phyloP scores from a whole-genome alignment of 2,888 invertebrate species.

The Hylaea fasciaria region DNA sequence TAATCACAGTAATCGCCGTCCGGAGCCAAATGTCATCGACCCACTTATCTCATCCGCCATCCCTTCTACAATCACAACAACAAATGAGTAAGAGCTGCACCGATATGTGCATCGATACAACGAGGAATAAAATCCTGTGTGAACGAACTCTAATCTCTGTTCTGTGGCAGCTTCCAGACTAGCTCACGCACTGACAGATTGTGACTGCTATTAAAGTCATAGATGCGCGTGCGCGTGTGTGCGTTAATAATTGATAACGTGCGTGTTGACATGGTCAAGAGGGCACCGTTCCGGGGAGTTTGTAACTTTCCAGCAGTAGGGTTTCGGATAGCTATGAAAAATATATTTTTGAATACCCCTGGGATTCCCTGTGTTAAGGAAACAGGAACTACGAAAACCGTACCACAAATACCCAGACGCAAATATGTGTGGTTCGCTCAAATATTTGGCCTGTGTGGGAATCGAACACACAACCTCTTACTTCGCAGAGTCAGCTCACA shows the following conservation, averaged over 20 bases:
- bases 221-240: constrained; percentile 29
- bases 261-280: constrained; percentile 41
- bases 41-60: constrained; percentile 85
- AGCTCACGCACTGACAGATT: constrained; percentile 67
- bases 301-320: constrained; percentile 12
- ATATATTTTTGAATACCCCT: neutral
- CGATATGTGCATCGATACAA: constrained; percentile 81
- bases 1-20: constrained; percentile 81
- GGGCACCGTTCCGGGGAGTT: constrained; percentile 31
- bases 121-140: constrained; percentile 84
- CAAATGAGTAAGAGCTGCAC: constrained; percentile 83
- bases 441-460: too few species aligned
- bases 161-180: constrained; percentile 79
- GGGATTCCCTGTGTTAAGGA: too few species aligned
- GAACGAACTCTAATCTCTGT: constrained; percentile 84
- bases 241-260: constrained; percentile 38
- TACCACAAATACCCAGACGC: too few species aligned
- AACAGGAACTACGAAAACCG: too few species aligned
- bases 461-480: too few species aligned
- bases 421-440: too few species aligned
- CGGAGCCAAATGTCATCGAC: constrained; percentile 84
- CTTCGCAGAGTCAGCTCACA: too few species aligned
- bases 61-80: constrained; percentile 85
- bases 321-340: neutral
- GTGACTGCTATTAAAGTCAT: constrained; percentile 48